These are phyloP conservation scores for Esox niger DNA, from an alignment of 2,113 vertebrate species.

Conservation along the genomic window DNA sequence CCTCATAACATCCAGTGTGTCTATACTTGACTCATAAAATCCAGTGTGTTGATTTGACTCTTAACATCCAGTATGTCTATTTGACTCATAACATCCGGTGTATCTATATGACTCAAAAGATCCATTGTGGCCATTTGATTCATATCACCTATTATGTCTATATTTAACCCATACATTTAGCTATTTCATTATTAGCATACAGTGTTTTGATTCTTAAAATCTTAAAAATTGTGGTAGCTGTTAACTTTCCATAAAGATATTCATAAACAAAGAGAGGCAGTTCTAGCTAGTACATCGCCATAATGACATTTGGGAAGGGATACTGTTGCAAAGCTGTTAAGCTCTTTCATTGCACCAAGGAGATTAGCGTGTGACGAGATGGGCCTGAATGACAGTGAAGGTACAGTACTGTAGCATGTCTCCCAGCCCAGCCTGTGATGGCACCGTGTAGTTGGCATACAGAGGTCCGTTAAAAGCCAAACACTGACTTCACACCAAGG, in stretches of 20 bases:
- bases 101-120: too few relatives aligned
- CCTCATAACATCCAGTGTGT: too few relatives aligned
- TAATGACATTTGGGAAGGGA: slow-evolving; percentile 76
- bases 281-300: slow-evolving; percentile 38
- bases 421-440: slow-evolving; percentile 18
- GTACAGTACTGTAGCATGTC: slow-evolving; percentile 55
- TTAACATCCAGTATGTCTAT: too few relatives aligned
- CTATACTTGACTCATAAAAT: too few relatives aligned
- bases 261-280: slow-evolving; percentile 59
- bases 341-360: slow-evolving; percentile 73
- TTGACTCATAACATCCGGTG: too few relatives aligned
- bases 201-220: too few relatives aligned
- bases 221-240: slow-evolving; percentile 51
- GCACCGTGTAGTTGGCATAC: slow-evolving; percentile 69
- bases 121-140: too few relatives aligned
- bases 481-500: slow-evolving; percentile 72
- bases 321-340: slow-evolving; percentile 75
- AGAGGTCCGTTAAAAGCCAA: slow-evolving; percentile 70
- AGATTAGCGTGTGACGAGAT: slow-evolving; percentile 72
- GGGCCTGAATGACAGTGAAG: slow-evolving; percentile 74
- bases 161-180: too few relatives aligned
- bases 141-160: too few relatives aligned
- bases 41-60: too few relatives aligned
- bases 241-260: slow-evolving; percentile 61
- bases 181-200: too few relatives aligned